Conservation (phyloP, 2,888 invertebrate genomes). For the Ophonus ardosiacus region DNA sequence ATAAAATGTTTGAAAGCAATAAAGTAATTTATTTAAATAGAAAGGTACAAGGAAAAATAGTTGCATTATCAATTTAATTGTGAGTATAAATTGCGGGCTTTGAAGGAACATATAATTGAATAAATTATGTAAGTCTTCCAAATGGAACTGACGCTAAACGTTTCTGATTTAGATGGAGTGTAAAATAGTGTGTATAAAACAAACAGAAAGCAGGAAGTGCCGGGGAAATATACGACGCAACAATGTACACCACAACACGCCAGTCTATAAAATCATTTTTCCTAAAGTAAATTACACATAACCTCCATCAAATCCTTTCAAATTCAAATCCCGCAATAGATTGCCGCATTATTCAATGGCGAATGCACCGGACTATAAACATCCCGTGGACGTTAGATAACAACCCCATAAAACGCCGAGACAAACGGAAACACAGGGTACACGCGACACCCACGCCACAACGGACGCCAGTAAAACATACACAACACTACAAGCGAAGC, state of each 20-base stretch:
- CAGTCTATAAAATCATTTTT: conserved; percentile 45
- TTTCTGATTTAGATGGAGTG: background rate
- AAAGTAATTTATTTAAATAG: conserved; percentile 5
- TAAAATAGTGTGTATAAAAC: conserved; percentile 17
- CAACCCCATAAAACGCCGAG: conserved; percentile 39
- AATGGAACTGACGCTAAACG: conserved; percentile 5
- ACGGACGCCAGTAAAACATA: conserved; percentile 38
- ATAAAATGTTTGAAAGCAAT: background rate
- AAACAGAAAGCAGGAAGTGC: conserved; percentile 36
- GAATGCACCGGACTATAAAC: conserved; percentile 33
- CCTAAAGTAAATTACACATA: conserved; percentile 19
- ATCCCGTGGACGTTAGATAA: conserved; percentile 41
- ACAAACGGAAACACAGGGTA: conserved; percentile 48
- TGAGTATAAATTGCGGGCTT: background rate
- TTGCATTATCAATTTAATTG: conserved; percentile 3
- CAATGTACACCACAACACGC: conserved; percentile 12
- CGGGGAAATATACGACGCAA: background rate
- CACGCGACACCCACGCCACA: conserved; percentile 49
- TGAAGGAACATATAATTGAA: conserved; percentile 1
- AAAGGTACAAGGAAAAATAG: conserved; percentile 1
- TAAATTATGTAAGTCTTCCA: background rate
- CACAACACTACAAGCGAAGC: too few species aligned
- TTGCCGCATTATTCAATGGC: conserved; percentile 35
- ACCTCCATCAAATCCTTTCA: conserved; percentile 46
- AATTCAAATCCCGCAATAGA: conserved; percentile 44